phyloP scores from a whole-genome alignment of 2,797 vertebrate genomes.

The Tarsius wallacei region DNA sequence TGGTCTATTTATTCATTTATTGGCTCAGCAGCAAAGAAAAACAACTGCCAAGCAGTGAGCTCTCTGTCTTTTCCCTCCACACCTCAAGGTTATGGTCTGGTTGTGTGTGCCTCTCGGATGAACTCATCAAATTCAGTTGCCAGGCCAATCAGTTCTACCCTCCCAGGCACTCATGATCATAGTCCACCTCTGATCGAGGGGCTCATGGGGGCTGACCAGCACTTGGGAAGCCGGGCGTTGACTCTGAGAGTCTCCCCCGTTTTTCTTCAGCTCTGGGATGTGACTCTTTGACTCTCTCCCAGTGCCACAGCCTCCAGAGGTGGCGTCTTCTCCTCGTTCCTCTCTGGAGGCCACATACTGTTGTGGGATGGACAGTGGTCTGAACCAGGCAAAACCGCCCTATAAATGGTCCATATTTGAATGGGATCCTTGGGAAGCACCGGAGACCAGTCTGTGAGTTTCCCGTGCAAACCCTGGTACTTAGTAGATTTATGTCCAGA shows the following conservation, averaged over 20 bases:
- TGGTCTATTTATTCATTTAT: conserved; percentile 76
- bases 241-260: fast-evolving
- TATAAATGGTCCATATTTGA: not conserved
- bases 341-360: not conserved
- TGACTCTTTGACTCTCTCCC: not conserved
- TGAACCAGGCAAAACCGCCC: not conserved
- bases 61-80: not conserved
- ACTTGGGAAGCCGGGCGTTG: fast-evolving
- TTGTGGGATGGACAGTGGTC: not conserved
- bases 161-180: not conserved
- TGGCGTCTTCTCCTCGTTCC: not conserved
- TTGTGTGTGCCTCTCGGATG: not conserved
- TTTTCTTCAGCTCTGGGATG: not conserved
- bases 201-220: not conserved
- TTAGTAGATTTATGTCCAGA: not conserved
- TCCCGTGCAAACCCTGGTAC: not conserved
- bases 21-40: conserved; percentile 74
- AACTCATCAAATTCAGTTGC: conserved; percentile 12
- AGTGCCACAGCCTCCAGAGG: fast-evolving
- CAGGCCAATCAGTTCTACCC: not conserved
- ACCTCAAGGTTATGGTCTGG: conserved; percentile 1
- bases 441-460: not conserved
- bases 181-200: not conserved
- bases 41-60: not conserved
- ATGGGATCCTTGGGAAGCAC: not conserved